These are phyloP conservation scores for Apotomis betuletana DNA, from an alignment of 2,888 invertebrate genomes.

Conservation along the genomic window DNA sequence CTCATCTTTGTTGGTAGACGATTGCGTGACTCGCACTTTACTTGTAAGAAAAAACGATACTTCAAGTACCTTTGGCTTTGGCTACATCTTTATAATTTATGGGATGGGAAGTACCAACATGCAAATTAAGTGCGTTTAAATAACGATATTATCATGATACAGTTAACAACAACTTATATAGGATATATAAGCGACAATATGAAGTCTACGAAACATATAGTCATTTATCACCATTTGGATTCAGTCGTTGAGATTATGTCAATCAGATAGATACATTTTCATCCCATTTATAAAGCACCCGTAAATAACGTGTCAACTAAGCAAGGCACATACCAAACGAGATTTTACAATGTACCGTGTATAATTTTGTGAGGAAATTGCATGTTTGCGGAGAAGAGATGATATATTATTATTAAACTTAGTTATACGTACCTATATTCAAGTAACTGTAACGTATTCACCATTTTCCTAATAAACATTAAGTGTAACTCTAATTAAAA, in stretches of 20 bases:
- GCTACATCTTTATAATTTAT: constrained; percentile 18
- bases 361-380: too few relatives aligned
- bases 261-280: constrained; percentile 43
- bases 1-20: constrained; percentile 54
- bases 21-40: constrained; percentile 62
- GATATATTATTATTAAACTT: too few relatives aligned
- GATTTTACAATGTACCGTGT: background rate
- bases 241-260: background rate
- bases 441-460: background rate
- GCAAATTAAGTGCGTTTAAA: background rate
- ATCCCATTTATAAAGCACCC: constrained; percentile 56
- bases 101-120: constrained; percentile 5
- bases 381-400: too few relatives aligned
- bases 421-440: too few relatives aligned
- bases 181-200: too few relatives aligned
- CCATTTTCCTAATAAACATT: constrained; percentile 53
- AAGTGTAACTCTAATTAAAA: constrained; percentile 61
- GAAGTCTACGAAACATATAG: too few relatives aligned
- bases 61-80: constrained; percentile 5
- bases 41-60: constrained; percentile 48
- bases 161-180: too few relatives aligned
- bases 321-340: constrained; percentile 49
- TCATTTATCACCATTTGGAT: background rate
- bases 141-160: too few relatives aligned
- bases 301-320: constrained; percentile 46